Base-by-base conservation (phyloP, 1,140 invertebrate species). In the Ptiloglossa arizonensis region DNA sequence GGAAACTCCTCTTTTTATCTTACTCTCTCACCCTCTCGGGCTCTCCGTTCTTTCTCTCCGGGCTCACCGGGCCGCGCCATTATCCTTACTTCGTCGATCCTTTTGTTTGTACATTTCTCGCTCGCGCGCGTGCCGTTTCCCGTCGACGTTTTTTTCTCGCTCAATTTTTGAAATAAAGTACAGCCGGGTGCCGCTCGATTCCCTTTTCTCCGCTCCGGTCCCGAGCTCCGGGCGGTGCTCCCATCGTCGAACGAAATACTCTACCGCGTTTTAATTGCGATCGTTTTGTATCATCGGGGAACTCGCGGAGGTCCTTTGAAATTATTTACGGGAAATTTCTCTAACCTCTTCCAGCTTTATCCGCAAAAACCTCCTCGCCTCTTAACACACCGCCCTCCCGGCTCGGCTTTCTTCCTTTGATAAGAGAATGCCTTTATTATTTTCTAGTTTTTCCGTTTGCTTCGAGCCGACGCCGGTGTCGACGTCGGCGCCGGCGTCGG, bases 341-440 rank as follows among this genome's bases (percentile, higher is more conserved):
- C 32, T 15, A 44, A 35, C 41, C 63, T 35, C 38, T 22, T 27
- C 54, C 54, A 1, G 35, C 46, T 64, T 64, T 73, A 73, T 52
- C 44, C 64, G 64, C 15, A 52, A 57, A 57, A 75, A 68, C 38
- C 29, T 46, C 15, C 62, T 32, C 38, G 27, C 35, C 50, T 27
- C 52, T 57, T 64, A 63, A 46, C 32, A 22, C 35, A 52, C 11
- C 59, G 0, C 27, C 24, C 8, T 11, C 57, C 50, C 29, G 17
- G 3, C 15, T 8, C n/a, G 9, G n/a, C 27, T 48, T 75, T 59
- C 41, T 48, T 27, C 27, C 52, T 59, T 59, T 41, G 73, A 75
- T 57, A 57, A 69, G 41, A 69, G 73, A 68, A 75, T 68, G 44
- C 64, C 54, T 38, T 75, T 69, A 75, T 75, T 75, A 75, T 75